A percentile compares a stretch with the other conserved stretches of the same genome.
These are phyloP conservation scores for Aldrovandia affinis DNA, from an alignment of 2,797 vertebrate species.

Conservation along the genomic window DNA sequence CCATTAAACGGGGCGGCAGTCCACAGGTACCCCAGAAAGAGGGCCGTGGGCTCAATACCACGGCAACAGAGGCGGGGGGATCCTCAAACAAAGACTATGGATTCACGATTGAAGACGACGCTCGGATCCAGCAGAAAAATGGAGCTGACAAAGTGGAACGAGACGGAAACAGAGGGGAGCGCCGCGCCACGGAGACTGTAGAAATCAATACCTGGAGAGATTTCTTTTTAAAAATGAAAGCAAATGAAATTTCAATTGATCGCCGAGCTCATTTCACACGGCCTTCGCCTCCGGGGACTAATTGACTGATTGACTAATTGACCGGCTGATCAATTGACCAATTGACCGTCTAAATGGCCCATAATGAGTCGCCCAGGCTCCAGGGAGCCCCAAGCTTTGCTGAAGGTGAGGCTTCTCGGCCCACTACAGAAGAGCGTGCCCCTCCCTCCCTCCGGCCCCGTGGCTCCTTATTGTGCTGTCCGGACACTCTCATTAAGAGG, in stretches of 20 bases:
- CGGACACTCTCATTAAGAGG: not conserved
- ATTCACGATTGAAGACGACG: slow-evolving; percentile 55
- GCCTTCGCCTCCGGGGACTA: slow-evolving; percentile 45
- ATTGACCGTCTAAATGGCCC: slow-evolving; percentile 43
- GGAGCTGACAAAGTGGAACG: slow-evolving; percentile 55
- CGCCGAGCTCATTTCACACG: slow-evolving; percentile 53
- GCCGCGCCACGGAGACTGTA: slow-evolving; percentile 41
- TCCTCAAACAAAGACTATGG: slow-evolving; percentile 41
- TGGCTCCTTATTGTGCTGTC: not conserved
- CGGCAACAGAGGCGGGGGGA: not conserved
- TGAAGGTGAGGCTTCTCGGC: not conserved
- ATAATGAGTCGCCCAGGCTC: slow-evolving; percentile 28
- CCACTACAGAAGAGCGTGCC: not conserved
- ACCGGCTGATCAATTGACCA: slow-evolving; percentile 43
- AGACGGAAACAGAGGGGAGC: slow-evolving; percentile 30
- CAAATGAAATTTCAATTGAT: slow-evolving; percentile 64
- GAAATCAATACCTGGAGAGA: slow-evolving; percentile 51
- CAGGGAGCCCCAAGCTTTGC: not conserved
- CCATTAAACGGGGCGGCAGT: slow-evolving; percentile 14
- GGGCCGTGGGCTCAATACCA: not conserved
- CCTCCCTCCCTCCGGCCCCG: slow-evolving; percentile 33
- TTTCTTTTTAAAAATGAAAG: slow-evolving; percentile 35
- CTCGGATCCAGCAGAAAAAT: slow-evolving; percentile 46
- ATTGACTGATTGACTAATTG: slow-evolving; percentile 52
- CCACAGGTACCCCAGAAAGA: not conserved